Evolutionary conservation across 2,113 vertebrate genomes (phyloP), one percentile per base, ranked within the genome.

Genomic region (Pygoscelis adeliae): DNA sequence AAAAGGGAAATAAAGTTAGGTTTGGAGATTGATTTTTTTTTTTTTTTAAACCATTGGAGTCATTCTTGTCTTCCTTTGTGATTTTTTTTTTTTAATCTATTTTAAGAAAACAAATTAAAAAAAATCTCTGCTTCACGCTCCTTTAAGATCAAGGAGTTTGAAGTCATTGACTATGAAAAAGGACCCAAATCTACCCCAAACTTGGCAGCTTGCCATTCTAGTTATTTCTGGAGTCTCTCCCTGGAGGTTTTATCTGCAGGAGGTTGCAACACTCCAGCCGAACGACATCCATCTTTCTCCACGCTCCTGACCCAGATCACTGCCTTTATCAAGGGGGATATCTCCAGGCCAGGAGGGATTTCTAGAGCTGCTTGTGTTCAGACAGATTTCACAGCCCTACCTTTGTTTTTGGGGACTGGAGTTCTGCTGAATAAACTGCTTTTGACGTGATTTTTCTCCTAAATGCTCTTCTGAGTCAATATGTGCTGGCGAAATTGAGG

Each of bases 191-290:
- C 42, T 76, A 73, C 40, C 62, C 70, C 72, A 42, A 52, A 61
- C 53, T 36, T 95, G 94, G 92, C 95, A 82, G 32, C 40, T 72
- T 92, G 88, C 95, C 89, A 59, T 92, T 82, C 65, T 96, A 0
- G 83, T 97, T 97, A 87, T 97, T 97, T 95, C 85, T 95, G 84
- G 79, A 96, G 71, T 63, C 81, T 87, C 61, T 95, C 87, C 72
- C 89, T 96, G 66, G 58, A 90, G 93, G 87, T 78, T 93, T 97
- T 94, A 96, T 96, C 95, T 93, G 61, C 79, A 84, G 79, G 86
- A 95, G 80, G 46, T 89, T 97, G 95, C 86, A 96, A 73, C 80
- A 89, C 86, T 82, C 74, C 18, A 73, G 78, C 55, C 3, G 5
- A 94, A 29, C 0, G 2, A 85, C 92, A 95, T 95, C 86, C 59